phyloP scores from a whole-genome alignment of 2,888 invertebrate genomes.

The Luperina nickerlii region DNA sequence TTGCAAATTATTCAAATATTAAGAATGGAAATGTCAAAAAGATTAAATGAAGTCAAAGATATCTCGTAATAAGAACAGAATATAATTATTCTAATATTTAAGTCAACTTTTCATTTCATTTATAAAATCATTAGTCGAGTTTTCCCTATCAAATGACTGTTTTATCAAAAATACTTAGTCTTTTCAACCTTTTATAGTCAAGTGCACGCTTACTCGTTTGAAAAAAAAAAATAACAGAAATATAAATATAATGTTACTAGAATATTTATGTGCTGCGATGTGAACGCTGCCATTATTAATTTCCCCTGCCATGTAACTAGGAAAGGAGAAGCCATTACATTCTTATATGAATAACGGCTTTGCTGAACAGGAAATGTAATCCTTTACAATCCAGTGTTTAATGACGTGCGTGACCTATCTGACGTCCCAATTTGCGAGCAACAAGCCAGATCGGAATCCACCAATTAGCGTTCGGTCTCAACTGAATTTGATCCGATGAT shows the following conservation, averaged over 20 bases:
- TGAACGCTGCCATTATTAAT: constrained; percentile 15
- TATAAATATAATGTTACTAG: neutral
- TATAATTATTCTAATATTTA: too few species aligned
- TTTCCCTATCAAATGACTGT: neutral
- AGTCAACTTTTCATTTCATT: too few species aligned
- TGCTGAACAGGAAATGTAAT: constrained; percentile 3
- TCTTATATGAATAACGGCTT: neutral
- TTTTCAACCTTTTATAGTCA: neutral
- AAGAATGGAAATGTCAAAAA: too few species aligned
- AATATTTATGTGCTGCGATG: neutral
- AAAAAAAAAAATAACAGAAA: neutral
- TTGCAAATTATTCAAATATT: too few species aligned
- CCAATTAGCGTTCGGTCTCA: neutral
- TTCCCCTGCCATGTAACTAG: neutral
- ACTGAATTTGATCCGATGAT: neutral
- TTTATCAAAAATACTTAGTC: neutral
- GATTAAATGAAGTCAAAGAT: too few species aligned
- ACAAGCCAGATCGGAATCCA: neutral
- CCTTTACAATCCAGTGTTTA: neutral
- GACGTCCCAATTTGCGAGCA: constrained; percentile 13
- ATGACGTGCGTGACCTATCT: neutral
- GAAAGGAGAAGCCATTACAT: constrained; percentile 9
- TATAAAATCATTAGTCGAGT: too few species aligned
- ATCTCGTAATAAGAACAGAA: too few species aligned
- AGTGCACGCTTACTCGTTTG: neutral